Conservation (phyloP, 2,113 vertebrate genomes). For the Carassius auratus region DNA sequence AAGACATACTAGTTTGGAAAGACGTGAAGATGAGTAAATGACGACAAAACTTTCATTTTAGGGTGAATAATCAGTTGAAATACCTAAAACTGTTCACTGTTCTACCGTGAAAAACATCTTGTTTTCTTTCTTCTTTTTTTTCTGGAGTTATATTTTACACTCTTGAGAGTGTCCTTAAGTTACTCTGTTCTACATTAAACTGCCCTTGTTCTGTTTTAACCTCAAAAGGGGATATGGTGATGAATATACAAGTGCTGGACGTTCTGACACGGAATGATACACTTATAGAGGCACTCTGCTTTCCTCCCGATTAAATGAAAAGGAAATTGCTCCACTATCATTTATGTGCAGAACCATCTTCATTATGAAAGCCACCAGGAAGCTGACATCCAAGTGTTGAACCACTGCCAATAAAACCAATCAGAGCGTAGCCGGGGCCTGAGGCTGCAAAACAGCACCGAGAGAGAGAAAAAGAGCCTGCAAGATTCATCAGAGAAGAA, state of each 20-base stretch:
- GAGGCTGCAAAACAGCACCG: constrained; percentile 35
- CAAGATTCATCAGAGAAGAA: constrained; percentile 41
- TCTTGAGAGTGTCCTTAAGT: neutral
- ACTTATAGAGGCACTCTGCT: constrained; percentile 51
- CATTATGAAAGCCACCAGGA: constrained; percentile 64
- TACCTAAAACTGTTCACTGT: neutral
- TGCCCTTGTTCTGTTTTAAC: constrained; percentile 21
- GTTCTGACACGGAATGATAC: constrained; percentile 52
- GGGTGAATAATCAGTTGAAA: neutral
- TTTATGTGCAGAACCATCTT: constrained; percentile 68
- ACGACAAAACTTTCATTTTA: constrained; percentile 10
- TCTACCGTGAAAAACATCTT: neutral
- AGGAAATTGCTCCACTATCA: constrained; percentile 60
- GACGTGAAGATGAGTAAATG: neutral
- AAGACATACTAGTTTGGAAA: neutral
- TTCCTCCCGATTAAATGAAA: constrained; percentile 64
- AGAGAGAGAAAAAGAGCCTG: constrained; percentile 34
- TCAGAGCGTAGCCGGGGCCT: constrained; percentile 65
- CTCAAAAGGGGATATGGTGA: constrained; percentile 40
- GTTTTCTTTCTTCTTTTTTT: neutral
- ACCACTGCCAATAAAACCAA: constrained; percentile 69
- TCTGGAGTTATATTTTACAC: neutral
- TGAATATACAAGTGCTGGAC: constrained; percentile 54
- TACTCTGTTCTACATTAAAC: neutral
- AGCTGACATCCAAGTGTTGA: constrained; percentile 60